Base-by-base conservation (phyloP, 2,888 invertebrate genomes). In the Junonia oenone region DNA sequence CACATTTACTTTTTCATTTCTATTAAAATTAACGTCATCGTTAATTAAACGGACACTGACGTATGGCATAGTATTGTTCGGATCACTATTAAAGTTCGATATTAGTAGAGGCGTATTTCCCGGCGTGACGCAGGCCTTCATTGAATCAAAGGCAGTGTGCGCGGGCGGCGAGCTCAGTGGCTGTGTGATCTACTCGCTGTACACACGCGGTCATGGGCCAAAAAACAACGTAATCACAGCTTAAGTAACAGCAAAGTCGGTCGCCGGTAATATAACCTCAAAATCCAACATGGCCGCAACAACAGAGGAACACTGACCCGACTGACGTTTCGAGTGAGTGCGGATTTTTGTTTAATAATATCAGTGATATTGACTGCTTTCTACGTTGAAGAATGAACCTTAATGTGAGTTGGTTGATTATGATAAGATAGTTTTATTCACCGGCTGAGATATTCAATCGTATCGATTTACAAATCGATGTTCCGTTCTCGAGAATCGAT, bases 91-190 rank as follows among this genome's bases (percentile, higher is more conserved):
- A 73, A 33, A 64, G 64, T 80, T 75, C 60, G 72, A 69, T 81
- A 79, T 83, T 82, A 75, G 76, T 75, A 73, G 75, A 73, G 66
- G 76, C 85, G 89, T 83, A 88, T 83, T 89, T 89, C 84, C 90
- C 90, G 81, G 72, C 71, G 71, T 90, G 89, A 90, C 90, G 90
- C 78, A 78, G 76, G 67, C 78, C 67, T 76, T 71, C 84, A 86
- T 87, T 86, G 78, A 89, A 78, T 70, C 79, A 75, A 78, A 82
- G 83, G 68, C 78, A 73, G 70, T 67, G 73, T 73, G 77, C 78
- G 84, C 80, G 66, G 64, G 68, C 82, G 76, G 77, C 51, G 69
- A 63, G 80, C 83, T 89, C 90, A 90, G 90, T 90, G 83, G 73
- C 76, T 64, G 76, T 75, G 87, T 89, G 87, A 83, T 83, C 89